A percentile compares a stretch with the other conserved stretches of the same genome.
These are phyloP conservation scores for Nothocercus nigrocapillus DNA, from an alignment of 2,113 vertebrate genomes.

Conservation along the genomic window DNA sequence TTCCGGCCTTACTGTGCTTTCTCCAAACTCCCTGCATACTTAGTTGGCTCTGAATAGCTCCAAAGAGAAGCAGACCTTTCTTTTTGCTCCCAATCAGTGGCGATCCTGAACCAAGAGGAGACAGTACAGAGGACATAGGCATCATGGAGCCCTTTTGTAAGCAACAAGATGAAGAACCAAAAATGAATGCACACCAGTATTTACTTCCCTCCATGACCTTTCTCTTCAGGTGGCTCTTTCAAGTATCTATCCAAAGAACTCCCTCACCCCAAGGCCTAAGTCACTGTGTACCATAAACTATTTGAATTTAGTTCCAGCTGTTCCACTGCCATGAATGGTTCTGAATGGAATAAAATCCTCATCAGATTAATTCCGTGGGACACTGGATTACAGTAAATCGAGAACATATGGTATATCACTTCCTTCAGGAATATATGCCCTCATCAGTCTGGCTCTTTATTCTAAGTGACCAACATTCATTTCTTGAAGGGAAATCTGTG, in stretches of 20 bases:
- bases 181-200: neutral
- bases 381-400: neutral
- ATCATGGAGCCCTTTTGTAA: neutral
- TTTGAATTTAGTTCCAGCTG: neutral
- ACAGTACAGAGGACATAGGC: neutral
- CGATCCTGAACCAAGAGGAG: neutral
- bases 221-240: neutral
- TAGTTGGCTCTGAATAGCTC: neutral
- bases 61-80: neutral
- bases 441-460: neutral
- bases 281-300: neutral
- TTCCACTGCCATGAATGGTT: neutral
- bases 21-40: neutral
- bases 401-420: neutral
- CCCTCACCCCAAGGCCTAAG: neutral
- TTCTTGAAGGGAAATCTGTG: slow-evolving; percentile 2
- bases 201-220: neutral
- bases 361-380: neutral
- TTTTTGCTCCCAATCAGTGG: neutral
- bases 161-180: neutral
- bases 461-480: neutral
- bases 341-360: neutral
- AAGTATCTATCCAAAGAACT: neutral
- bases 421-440: neutral
- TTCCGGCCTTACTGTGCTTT: neutral